Base-by-base conservation (phyloP, 2,113 vertebrate species). In the Alosa alosa region DNA sequence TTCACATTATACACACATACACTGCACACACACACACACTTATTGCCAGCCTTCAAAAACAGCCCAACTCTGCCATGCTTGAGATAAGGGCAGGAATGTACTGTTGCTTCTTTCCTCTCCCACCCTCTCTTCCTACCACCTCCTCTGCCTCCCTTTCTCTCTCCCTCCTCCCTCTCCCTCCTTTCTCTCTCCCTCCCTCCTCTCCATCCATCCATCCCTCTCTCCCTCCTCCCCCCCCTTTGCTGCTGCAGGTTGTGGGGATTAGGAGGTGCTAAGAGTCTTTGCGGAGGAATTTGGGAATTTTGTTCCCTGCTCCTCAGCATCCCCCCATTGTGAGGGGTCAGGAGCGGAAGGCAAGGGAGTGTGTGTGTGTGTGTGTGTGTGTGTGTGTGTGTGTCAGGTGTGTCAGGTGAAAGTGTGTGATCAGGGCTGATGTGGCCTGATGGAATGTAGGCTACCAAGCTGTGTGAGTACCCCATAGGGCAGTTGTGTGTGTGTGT, bases 391-490 rank as follows among this genome's bases (percentile, higher is more conserved):
- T 52, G 57, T 60, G 25, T 72, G 22, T 81, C 31, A 22, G 45
- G 57, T 60, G 25, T 72, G 22, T 81, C 31, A 22, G 45, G 83
- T 84, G 55, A 82, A 39, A 22, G 18, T 20, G 41, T 45, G 20
- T 83, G 49, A 9, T 25, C 1, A 18, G 41, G 87, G 64, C 39
- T 41, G 46, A 87, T 52, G 78, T 86, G 82, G 49, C 39, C 75
- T 44, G 57, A 50, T 86, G 86, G 86, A 84, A 81, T 84, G 50
- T 68, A 44, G 18, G 15, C 18, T 25, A 49, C 75, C 45, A 20
- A 47, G 57, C 45, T 82, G 52, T 20, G 55, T 64, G 22, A 8
- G 57, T 64, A 20, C 57, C n/a, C 57, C 22, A n/a, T 20, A 64
- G 6, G 22, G 22, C 57, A 64, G 57, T 25, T 72, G 64, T 72